Base-by-base conservation (phyloP, 2,113 vertebrate genomes). In the Pangasianodon hypophthalmus region DNA sequence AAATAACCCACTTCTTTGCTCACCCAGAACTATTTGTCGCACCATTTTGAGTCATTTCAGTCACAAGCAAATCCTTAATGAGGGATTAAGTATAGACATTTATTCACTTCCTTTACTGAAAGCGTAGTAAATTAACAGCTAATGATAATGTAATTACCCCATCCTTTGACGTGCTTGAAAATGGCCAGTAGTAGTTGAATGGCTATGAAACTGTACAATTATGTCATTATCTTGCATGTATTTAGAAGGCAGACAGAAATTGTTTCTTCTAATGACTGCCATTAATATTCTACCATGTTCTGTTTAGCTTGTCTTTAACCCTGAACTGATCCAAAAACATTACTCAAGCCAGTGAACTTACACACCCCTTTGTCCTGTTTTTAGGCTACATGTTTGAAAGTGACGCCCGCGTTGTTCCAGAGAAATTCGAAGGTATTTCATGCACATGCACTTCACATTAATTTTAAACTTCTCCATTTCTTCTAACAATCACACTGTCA, bases 401-500 rank as follows among this genome's bases (percentile, higher is more conserved):
- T 10, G 98, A 99, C 89, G 97, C 97, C 93, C 98, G 98, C 0
- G 97, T 99, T 58, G 98, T 99, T 92, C 98, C 98, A 77, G 98
- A 99, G 94, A 99, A 97, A 93, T 97, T 96, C 90, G 98, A 99
- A 98, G 98, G 98, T 99, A 60, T 93, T 96, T 86, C 50, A 81
- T 80, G 60, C n/a, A 77, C 73, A 52, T 62, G 56, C n/a, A 52
- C 69, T 52, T 79, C 62, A 21, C 21, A 85, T 77, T 46, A 0
- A 73, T 73, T 83, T 82, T 29, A 83, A 80, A 62, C 16, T 24
- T n/a, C 75, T 46, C 26, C 4, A 24, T 46, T 46, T 46, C 26
- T 54, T 54, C 9, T 41, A 50, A n/a, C 14, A 44, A 64, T 83
- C 37, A 58, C 44, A 58, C 48, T 88, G 44, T 80, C 71, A 69